Evolutionary conservation across 1,140 invertebrate species (phyloP), one percentile per base, ranked within the genome.

Genomic region (Drosophila prosaltans): DNA sequence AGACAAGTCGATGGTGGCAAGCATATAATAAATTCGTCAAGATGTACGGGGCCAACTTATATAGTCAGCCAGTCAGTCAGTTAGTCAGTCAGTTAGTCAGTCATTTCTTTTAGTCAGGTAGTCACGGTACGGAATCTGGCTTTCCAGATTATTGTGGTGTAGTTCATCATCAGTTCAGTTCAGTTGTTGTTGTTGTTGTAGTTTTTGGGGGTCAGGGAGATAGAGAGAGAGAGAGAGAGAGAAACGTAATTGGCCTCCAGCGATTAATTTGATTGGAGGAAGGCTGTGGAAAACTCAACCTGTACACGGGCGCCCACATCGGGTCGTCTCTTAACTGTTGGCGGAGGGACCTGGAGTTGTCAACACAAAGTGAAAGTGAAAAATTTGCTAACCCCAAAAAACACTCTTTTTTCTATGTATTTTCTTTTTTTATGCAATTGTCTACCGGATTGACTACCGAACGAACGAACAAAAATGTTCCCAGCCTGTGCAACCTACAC

Each of bases 301-400:
- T 84, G 81, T 81, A 64, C 65, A 26, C 59, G 36, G 45, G 57
- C 45, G 51, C 62, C 58, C 59, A 40, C 69, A 55, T 40, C 6
- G 7, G 54, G 48, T 71, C 39, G 41, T 69, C 36, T 51, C 32
- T 67, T 63, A 32, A 58, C 61, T 55, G 57, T 61, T 65, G 63
- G 76, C 72, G 83, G 80, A 74, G 84, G 77, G 60, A 69, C 48
- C 59, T 75, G 16, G 26, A 51, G 65, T 81, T 89, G 84, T 89
- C 84, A 89, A 84, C 80, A 65, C 66, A 72, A 74, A 89, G 84
- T 89, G 84, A 89, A 89, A 89, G 84, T 89, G 84, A 89, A 89
- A 89, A 89, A 65, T 69, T 76, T 36, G 62, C 69, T 58, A 36
- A 45, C 55, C 11, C 51, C 68, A 64, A 65, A 36, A 36, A 36